Evolutionary conservation across 2,888 invertebrate genomes (phyloP).

Genomic region (Ommatoiulus sabulosus): DNA sequence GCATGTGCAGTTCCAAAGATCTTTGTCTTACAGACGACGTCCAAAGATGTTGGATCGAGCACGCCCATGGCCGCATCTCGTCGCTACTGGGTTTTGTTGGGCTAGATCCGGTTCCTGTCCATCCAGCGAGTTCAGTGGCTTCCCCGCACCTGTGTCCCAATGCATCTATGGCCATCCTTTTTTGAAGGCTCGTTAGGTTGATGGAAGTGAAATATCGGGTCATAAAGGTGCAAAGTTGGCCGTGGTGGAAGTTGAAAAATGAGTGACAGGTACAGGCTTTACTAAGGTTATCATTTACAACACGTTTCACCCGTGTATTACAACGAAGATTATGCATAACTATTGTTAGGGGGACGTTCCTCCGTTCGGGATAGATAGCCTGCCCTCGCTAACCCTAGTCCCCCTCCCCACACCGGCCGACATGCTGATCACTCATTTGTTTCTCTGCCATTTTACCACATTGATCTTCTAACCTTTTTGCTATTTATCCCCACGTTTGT

Average conservation of each 20-base stretch:
- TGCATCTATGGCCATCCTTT: slow-evolving; percentile 10
- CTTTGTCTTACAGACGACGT: too few species aligned
- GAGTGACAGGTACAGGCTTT: slow-evolving; percentile 51
- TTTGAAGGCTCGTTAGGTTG: slow-evolving; percentile 42
- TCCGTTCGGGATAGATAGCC: not conserved
- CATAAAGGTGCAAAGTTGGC: slow-evolving; percentile 49
- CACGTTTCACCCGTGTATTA: slow-evolving; percentile 50
- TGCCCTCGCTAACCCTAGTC: not conserved
- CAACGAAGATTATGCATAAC: slow-evolving; percentile 50
- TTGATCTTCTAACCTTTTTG: slow-evolving; percentile 44
- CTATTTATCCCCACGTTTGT: slow-evolving; percentile 1
- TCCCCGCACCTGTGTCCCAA: slow-evolving; percentile 24
- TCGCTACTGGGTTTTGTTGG: slow-evolving; percentile 7
- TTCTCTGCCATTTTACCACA: slow-evolving; percentile 13
- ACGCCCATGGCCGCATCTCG: not conserved
- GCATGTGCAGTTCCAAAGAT: too few species aligned
- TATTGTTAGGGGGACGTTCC: slow-evolving; percentile 38
- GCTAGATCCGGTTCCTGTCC: not conserved
- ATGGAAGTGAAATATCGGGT: slow-evolving; percentile 51
- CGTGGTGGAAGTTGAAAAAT: slow-evolving; percentile 48
- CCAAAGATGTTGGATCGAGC: too few species aligned
- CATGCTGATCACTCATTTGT: slow-evolving; percentile 48
- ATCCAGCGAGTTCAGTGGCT: slow-evolving; percentile 13
- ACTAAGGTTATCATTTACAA: slow-evolving; percentile 54
- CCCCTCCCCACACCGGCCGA: slow-evolving; percentile 2